Conservation (phyloP, 2,888 invertebrate genomes). For the Serrognathus titanus region DNA sequence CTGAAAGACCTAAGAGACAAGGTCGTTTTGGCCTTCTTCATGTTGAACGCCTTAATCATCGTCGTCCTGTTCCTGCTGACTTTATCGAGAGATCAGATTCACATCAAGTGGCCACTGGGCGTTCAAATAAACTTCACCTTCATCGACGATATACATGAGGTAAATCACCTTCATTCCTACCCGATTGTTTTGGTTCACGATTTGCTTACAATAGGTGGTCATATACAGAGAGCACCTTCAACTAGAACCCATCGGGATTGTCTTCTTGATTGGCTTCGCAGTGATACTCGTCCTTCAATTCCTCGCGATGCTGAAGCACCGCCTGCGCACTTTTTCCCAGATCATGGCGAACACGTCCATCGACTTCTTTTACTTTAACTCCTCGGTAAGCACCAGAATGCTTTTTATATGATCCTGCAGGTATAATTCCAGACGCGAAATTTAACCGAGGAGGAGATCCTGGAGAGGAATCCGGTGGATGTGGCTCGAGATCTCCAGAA, state of each 20-base stretch:
- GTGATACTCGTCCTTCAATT: conserved; percentile 68
- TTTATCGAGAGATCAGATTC: conserved; percentile 65
- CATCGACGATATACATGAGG: conserved; percentile 14
- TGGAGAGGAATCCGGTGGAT: conserved; percentile 86
- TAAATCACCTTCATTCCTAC: not conserved
- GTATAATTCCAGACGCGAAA: conserved; percentile 53
- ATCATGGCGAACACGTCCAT: conserved; percentile 62
- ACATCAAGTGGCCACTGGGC: conserved; percentile 66
- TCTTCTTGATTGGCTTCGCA: conserved; percentile 70
- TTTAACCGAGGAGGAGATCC: conserved; percentile 75
- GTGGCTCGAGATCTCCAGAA: conserved; percentile 83
- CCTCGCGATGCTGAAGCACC: conserved; percentile 70
- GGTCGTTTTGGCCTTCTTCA: conserved; percentile 66
- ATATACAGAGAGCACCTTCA: conserved; percentile 59
- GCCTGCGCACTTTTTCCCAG: conserved; percentile 71
- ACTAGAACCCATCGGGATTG: conserved; percentile 69
- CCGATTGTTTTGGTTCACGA: not conserved
- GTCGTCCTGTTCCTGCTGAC: conserved; percentile 71
- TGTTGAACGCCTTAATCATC: conserved; percentile 76
- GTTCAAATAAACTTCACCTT: conserved; percentile 49
- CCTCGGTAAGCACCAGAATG: not conserved
- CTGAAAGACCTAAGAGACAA: conserved; percentile 64
- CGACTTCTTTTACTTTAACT: not conserved
- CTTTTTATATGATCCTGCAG: too few relatives aligned
- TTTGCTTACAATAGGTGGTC: conserved; percentile 43